Evolutionary conservation across 1,140 invertebrate genomes (phyloP), one percentile per base, ranked within the genome.

Genomic region (Trichoplusia ni): DNA sequence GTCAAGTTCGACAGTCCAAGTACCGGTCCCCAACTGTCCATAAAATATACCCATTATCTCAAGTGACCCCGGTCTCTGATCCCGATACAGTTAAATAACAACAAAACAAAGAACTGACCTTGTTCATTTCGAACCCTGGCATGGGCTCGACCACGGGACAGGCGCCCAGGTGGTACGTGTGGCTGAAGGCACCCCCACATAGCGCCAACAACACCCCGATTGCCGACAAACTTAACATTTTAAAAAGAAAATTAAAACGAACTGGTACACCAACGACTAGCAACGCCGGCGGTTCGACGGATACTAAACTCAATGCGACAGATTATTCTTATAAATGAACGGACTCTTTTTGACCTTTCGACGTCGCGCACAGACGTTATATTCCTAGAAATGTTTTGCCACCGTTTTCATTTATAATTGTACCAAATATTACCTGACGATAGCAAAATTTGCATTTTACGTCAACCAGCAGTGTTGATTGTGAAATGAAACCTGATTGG

Each of bases 91-190:
- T 23, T 4, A 29, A 16, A 27, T 1, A 19, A 31, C 8, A 44
- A 38, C 18, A 42, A 58, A 18, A 29, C 9, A 21, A 29, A n/a
- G 33, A 7, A 67, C 82, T 91, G 92, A 96, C 95, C 91, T 87
- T 93, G 44, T 92, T 92, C 93, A 95, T 95, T 67, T 94, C 91
- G 79, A 96, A 96, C 42, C 92, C 92, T 5, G 89, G 73, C 90
- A 94, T 92, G 0, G 95, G 95, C 63, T 95, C 93, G 0, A 96
- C 94, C 0, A 91, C 77, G 0, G 95, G 95, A 81, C 95, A 96
- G n/a, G 82, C 84, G n/a, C 95, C 95, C 40, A 95, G 81, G 67
- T 95, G 94, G 79, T 95, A 95, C 0, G 93, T 92, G 71, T 96
- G 95, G 0, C 82, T 81, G 2, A 76, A 49, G 2, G 60, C 83